A percentile compares a stretch with the other conserved stretches of the same genome.
These are phyloP conservation scores for Radopholus similis DNA, from an alignment of 1,140 invertebrate species.

Conservation along the genomic window DNA sequence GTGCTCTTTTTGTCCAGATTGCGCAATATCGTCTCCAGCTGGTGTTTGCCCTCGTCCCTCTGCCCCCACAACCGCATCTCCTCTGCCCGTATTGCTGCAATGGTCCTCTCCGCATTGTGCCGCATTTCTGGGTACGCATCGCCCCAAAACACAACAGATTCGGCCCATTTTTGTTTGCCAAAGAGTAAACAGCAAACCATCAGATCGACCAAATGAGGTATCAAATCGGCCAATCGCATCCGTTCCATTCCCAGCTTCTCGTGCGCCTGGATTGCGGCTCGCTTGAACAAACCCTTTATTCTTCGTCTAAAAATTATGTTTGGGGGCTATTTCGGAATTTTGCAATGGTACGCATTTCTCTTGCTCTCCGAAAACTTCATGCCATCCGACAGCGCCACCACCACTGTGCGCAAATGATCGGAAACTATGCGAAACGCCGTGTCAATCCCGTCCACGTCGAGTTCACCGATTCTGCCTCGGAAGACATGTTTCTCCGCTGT, in stretches of 20 bases:
- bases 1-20: background rate
- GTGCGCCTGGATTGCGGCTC: slow-evolving; percentile 85
- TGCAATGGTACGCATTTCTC: too few species aligned
- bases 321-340: background rate
- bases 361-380: background rate
- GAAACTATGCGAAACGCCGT: slow-evolving; percentile 98
- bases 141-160: background rate
- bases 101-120: background rate
- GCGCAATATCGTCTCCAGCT: background rate
- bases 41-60: background rate
- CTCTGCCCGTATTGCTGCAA: background rate
- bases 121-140: background rate
- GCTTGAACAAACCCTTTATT: slow-evolving; percentile 46
- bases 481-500: slow-evolving; percentile 77
- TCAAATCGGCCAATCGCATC: slow-evolving; percentile 76
- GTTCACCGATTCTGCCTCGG: slow-evolving; percentile 80
- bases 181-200: background rate
- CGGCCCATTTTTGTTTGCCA: background rate
- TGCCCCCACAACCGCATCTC: background rate
- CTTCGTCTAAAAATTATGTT: slow-evolving; percentile 1
- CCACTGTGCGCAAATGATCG: slow-evolving; percentile 93
- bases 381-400: slow-evolving; percentile 91
- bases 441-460: slow-evolving; percentile 87
- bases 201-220: background rate
- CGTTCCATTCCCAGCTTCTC: slow-evolving; percentile 95